Evolutionary conservation across 2,888 invertebrate species (phyloP).

Genomic region (Stenchaetothrips biformis): DNA sequence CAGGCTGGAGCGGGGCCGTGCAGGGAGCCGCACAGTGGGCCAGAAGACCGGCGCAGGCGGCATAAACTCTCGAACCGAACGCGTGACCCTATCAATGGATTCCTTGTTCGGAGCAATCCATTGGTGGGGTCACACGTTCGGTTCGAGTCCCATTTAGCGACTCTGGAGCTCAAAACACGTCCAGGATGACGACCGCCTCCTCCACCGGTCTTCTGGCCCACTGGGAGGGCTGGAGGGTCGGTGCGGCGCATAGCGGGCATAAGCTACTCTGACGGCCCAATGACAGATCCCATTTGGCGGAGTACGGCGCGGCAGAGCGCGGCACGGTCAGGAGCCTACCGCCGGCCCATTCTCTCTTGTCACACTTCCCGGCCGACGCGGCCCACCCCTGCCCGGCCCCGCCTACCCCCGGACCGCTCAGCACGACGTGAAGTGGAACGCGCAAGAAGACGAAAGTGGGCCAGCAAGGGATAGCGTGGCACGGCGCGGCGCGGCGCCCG

Average conservation of each 20-base stretch:
- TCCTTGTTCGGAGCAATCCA: too few species aligned
- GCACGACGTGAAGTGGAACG: neutral
- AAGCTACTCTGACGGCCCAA: neutral
- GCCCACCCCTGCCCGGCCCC: neutral
- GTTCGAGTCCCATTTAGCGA: too few species aligned
- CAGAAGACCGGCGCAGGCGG: too few species aligned
- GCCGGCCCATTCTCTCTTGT: neutral
- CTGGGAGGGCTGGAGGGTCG: too few species aligned
- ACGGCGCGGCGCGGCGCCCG: neutral
- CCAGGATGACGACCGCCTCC: too few species aligned
- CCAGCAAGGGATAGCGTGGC: neutral
- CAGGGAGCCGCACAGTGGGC: too few species aligned
- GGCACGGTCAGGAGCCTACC: neutral
- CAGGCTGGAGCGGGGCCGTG: neutral
- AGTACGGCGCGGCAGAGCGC: neutral
- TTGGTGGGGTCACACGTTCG: too few species aligned
- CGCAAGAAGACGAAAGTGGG: neutral
- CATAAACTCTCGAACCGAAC: too few species aligned
- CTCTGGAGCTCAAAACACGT: too few species aligned
- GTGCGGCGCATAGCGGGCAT: neutral
- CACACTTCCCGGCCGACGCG: neutral
- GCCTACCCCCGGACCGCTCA: neutral
- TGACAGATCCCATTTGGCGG: slow-evolving; percentile 1
- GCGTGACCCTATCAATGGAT: too few species aligned
- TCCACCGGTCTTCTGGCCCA: too few species aligned